Evolutionary conservation across 2,797 vertebrate genomes (phyloP), one percentile per base, ranked within the genome.

Genomic region (Pseudochaenichthys georgianus): DNA sequence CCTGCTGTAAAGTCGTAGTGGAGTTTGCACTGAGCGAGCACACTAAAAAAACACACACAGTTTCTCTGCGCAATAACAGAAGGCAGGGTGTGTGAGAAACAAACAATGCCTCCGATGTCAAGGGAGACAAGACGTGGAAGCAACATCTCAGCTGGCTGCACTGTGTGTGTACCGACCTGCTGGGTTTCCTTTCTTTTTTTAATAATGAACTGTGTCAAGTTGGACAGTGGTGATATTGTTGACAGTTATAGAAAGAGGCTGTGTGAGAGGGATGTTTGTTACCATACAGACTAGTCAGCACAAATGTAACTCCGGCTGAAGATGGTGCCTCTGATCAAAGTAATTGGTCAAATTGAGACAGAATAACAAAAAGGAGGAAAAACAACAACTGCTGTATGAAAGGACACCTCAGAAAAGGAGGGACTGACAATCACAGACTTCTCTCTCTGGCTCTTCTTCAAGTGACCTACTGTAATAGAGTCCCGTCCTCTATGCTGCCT

Each of bases 341-440:
- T 31, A 46, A 16, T n/a, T 21, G 67, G 66, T 82, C 66, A 61
- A 80, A 64, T 13, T 50, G 45, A 72, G 53, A 45, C 38, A 38
- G 34, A 28, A 53, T 58, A 47, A 60, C 59, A 54, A 45, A 70
- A 58, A 53, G 38, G 54, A 31, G 9, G 50, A 64, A 67, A 67
- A 81, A 77, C 38, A 83, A 84, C 82, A 82, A 79, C 82, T 78
- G 79, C 80, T 85, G 86, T 85, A 68, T 50, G 75, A 88, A 73
- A 31, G 78, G 81, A 85, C 81, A 81, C 82, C 86, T 87, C 81
- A 63, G 79, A 87, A 76, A 78, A 83, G 54, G 87, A 91, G 81
- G 86, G 88, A 90, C 88, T 91, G 93, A 94, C 93, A 93, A 94
- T 94, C 93, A 93, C 87, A 88, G 83, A 93, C 90, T 89, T 90